These are phyloP conservation scores for Bellardia pandia DNA, from an alignment of 2,888 invertebrate genomes.

Conservation along the genomic window DNA sequence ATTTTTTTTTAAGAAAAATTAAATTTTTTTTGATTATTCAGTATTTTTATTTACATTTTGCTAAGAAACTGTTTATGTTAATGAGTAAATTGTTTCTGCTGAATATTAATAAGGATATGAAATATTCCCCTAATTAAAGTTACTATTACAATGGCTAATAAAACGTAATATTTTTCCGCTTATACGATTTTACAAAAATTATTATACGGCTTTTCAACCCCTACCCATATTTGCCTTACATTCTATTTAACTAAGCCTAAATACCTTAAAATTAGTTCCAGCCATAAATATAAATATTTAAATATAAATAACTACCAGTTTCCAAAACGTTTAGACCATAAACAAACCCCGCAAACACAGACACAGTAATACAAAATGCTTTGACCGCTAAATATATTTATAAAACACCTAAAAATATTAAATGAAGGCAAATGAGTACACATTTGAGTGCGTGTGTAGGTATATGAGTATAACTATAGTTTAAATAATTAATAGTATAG, in stretches of 20 bases:
- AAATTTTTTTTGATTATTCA: too few relatives aligned
- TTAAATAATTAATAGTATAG: slow-evolving; percentile 81
- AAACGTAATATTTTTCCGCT: slow-evolving; percentile 10
- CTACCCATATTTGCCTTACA: neutral
- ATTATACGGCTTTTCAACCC: neutral
- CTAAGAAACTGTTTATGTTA: too few relatives aligned
- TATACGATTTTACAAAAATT: slow-evolving; percentile 2
- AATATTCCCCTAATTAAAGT: too few relatives aligned
- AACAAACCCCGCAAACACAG: slow-evolving; percentile 8
- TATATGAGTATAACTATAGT: slow-evolving; percentile 10
- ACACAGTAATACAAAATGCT: slow-evolving; percentile 24
- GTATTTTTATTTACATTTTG: too few relatives aligned
- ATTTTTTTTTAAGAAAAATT: too few relatives aligned
- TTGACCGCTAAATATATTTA: slow-evolving; percentile 41
- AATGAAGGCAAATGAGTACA: slow-evolving; percentile 16
- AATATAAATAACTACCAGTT: slow-evolving; percentile 7
- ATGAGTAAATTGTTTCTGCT: too few relatives aligned
- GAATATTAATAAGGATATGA: too few relatives aligned
- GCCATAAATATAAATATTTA: slow-evolving; percentile 63
- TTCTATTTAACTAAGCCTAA: slow-evolving; percentile 26
- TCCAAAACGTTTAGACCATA: neutral
- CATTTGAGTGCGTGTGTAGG: neutral
- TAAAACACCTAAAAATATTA: slow-evolving; percentile 50
- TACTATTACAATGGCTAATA: neutral
- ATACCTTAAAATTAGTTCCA: slow-evolving; percentile 20